Conservation (phyloP, 2,113 vertebrate genomes). For the Chiloscyllium plagiosum region DNA sequence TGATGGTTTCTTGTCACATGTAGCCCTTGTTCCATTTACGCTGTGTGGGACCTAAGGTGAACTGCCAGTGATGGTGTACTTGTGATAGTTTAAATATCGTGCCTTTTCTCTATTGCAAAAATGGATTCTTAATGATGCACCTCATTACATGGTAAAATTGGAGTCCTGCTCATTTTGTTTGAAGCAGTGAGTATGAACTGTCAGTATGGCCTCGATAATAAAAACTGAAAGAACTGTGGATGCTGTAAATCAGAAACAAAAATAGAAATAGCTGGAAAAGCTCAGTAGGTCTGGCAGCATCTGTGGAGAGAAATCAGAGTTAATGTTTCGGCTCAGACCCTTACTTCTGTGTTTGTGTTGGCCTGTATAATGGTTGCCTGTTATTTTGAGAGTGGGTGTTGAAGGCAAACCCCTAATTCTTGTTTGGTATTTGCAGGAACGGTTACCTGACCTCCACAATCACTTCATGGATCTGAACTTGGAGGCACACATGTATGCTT, state of each 20-base stretch:
- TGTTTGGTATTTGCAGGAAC: conserved; percentile 65
- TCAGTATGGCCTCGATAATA: too few species aligned
- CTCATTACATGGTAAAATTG: not conserved
- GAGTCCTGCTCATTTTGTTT: not conserved
- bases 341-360: not conserved
- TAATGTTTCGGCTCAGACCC: too few species aligned
- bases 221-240: too few species aligned
- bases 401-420: conserved; percentile 34
- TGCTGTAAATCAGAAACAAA: too few species aligned
- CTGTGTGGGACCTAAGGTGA: too few species aligned
- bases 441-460: conserved; percentile 78
- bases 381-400: not conserved
- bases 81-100: not conserved
- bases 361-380: not conserved
- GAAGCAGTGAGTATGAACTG: not conserved
- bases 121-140: not conserved
- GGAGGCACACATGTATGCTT: conserved; percentile 98
- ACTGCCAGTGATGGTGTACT: not conserved
- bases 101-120: not conserved
- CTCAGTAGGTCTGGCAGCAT: too few species aligned
- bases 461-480: conserved; percentile 84
- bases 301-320: too few species aligned
- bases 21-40: not conserved
- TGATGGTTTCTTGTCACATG: not conserved
- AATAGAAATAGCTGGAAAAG: too few species aligned